Evolutionary conservation across 2,113 vertebrate species (phyloP).

Genomic region (Bambusicola thoracicus): DNA sequence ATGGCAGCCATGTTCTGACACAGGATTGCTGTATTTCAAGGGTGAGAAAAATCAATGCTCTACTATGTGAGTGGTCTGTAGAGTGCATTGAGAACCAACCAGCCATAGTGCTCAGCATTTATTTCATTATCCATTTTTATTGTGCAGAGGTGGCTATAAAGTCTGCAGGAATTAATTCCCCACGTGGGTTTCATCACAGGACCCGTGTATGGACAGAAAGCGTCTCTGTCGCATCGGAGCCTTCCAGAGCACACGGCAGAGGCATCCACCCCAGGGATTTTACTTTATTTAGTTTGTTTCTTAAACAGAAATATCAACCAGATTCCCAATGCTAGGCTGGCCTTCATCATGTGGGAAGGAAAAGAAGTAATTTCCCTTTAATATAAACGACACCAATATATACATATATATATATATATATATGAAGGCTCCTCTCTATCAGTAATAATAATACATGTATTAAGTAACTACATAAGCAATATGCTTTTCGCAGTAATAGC

Average conservation of each 20-base stretch:
- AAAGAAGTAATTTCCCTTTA: background rate
- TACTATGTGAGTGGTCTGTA: slow-evolving; percentile 39
- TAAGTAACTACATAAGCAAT: background rate
- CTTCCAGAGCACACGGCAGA: slow-evolving; percentile 9
- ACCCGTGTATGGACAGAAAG: background rate
- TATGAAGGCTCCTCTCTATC: background rate
- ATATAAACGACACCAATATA: background rate
- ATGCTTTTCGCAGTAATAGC: background rate
- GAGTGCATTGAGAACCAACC: slow-evolving; percentile 50
- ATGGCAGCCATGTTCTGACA: slow-evolving; percentile 28
- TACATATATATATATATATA: too few species aligned
- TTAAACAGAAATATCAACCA: slow-evolving; percentile 23
- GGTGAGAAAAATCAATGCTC: slow-evolving; percentile 59
- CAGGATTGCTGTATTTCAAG: background rate
- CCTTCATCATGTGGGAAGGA: background rate
- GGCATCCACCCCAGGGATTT: background rate
- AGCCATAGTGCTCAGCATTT: slow-evolving; percentile 27
- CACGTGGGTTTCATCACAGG: background rate
- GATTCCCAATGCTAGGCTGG: background rate
- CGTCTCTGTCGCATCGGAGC: slow-evolving; percentile 31
- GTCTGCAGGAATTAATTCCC: slow-evolving; percentile 33
- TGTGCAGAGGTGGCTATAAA: slow-evolving; percentile 55
- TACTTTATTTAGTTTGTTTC: slow-evolving; percentile 29
- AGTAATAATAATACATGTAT: rapidly evolving
- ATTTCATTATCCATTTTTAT: slow-evolving; percentile 63